A percentile compares a stretch with the other conserved stretches of the same genome.
Evolutionary conservation across 1,140 invertebrate species (phyloP).

Genomic region (Geopemphigus sp.): DNA sequence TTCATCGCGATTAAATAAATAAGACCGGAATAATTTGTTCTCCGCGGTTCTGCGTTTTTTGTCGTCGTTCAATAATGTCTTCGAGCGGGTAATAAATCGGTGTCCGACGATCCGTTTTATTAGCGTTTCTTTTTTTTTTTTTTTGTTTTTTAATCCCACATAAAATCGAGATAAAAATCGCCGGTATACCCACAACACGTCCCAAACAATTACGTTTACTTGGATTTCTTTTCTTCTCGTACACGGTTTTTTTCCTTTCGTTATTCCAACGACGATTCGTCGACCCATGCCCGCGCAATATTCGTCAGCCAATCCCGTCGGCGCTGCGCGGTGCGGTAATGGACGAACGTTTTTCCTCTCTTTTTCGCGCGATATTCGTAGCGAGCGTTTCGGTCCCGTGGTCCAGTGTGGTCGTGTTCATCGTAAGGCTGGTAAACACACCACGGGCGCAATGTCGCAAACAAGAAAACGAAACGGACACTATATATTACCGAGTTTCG

Average conservation of each 20-base stretch:
- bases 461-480: not conserved
- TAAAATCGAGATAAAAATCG: conserved; percentile 36
- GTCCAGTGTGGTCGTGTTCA: not conserved
- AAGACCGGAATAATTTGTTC: conserved; percentile 36
- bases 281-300: conserved; percentile 18
- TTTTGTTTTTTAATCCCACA: conserved; percentile 44
- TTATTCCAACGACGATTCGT: conserved; percentile 12
- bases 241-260: not conserved
- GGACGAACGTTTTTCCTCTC: not conserved
- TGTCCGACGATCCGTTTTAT: conserved; percentile 32
- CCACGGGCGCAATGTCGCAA: conserved; percentile 5
- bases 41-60: not conserved
- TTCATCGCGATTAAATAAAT: conserved; percentile 21
- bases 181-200: not conserved
- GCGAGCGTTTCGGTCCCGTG: too few relatives aligned
- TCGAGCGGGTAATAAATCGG: conserved; percentile 21
- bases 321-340: not conserved
- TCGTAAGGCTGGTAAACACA: not conserved
- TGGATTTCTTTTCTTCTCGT: not conserved
- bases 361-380: not conserved
- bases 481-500: conserved; percentile 7
- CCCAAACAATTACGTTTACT: conserved; percentile 9
- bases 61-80: conserved; percentile 15
- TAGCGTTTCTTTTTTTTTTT: too few relatives aligned
- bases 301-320: conserved; percentile 4